Evolutionary conservation across 2,113 vertebrate species (phyloP).

Genomic region (Tursiops truncatus): DNA sequence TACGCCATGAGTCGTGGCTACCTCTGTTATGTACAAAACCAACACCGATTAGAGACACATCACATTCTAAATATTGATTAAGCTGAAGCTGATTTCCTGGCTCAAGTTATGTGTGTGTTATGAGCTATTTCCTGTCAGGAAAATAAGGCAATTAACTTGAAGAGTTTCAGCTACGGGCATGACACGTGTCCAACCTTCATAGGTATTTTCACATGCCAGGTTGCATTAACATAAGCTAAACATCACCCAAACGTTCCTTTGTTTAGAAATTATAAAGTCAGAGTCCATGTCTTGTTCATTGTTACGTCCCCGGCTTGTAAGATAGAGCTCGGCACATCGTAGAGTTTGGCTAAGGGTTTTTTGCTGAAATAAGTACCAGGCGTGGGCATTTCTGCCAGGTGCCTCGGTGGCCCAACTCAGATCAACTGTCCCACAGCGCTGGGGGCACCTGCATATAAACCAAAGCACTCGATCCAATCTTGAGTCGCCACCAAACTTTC

Average conservation of each 20-base stretch:
- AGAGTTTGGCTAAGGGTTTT: neutral
- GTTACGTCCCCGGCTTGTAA: neutral
- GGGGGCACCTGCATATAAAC: neutral
- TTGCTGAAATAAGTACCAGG: neutral
- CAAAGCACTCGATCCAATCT: neutral
- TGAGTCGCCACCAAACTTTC: neutral
- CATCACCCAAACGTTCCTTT: neutral
- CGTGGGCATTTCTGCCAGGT: neutral
- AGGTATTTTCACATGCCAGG: conserved; percentile 71
- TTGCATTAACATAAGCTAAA: conserved; percentile 47
- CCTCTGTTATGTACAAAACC: conserved; percentile 63
- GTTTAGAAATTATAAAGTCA: conserved; percentile 43
- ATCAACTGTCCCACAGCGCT: neutral
- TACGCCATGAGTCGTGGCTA: neutral
- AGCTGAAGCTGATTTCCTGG: conserved; percentile 75
- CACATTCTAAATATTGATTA: conserved; percentile 81
- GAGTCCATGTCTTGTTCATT: neutral
- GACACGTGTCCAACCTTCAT: conserved; percentile 67
- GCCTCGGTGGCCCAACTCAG: neutral
- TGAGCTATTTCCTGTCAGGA: conserved; percentile 74
- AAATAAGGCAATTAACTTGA: conserved; percentile 74
- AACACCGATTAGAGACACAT: conserved; percentile 73
- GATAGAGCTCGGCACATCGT: neutral
- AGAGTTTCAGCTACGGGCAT: conserved; percentile 66
- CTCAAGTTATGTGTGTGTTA: conserved; percentile 70